Percentiles rank a stretch among this genome's conserved stretches.
Conservation (phyloP, 2,797 vertebrate genomes). For the Hippocampus kuda region DNA sequence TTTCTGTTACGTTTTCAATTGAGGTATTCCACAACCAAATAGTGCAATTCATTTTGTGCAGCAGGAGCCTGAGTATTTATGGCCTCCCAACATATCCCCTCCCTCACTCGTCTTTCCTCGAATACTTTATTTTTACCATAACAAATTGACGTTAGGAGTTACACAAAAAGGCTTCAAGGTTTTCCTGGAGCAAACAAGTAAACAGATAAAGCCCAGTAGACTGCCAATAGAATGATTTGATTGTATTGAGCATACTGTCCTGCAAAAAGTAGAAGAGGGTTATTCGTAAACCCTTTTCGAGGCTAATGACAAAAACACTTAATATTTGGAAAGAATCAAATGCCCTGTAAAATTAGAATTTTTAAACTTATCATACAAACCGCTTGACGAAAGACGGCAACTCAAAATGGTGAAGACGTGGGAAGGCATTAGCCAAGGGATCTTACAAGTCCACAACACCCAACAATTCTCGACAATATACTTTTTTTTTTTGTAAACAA, state of each 20-base stretch:
- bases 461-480: constrained; percentile 4
- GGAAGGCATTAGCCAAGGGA: constrained; percentile 15
- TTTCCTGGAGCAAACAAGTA: constrained; percentile 15
- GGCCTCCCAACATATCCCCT: neutral
- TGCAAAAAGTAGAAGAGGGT: neutral
- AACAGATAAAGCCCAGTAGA: constrained; percentile 9
- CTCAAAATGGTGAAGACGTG: constrained; percentile 17
- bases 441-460: neutral
- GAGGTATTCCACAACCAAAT: neutral
- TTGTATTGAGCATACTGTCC: neutral
- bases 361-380: constrained; percentile 12
- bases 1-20: neutral
- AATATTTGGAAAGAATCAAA: neutral
- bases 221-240: neutral
- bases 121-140: constrained; percentile 6
- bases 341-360: too few species aligned
- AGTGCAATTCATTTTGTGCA: neutral
- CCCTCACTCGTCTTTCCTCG: neutral
- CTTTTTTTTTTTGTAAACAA: constrained; percentile 27
- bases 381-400: constrained; percentile 19
- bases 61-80: neutral
- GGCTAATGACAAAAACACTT: neutral
- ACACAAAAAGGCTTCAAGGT: constrained; percentile 14
- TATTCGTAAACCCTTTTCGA: neutral
- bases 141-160: constrained; percentile 8